Evolutionary conservation across 1,140 invertebrate genomes (phyloP).

Genomic region (Brachionus rotundiformis): DNA sequence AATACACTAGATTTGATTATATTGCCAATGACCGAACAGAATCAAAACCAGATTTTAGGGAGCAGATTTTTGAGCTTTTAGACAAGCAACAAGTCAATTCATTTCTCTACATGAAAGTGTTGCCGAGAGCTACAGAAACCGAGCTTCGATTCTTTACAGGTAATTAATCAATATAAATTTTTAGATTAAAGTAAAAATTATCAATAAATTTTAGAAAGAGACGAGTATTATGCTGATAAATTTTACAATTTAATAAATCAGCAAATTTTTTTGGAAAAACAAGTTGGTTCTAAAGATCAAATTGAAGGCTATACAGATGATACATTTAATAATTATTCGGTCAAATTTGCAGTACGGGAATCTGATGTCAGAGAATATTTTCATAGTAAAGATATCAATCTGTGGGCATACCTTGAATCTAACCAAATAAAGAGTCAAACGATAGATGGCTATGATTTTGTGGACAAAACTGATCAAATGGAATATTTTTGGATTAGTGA

Average conservation of each 20-base stretch:
- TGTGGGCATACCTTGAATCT: neutral
- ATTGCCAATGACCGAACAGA: neutral
- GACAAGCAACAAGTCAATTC: neutral
- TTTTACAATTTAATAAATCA: slow-evolving; percentile 31
- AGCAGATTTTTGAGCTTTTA: neutral
- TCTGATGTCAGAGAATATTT: neutral
- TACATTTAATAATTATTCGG: neutral
- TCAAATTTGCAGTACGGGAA: slow-evolving; percentile 5
- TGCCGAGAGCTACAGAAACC: neutral
- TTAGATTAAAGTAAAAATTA: no score
- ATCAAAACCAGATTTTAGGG: neutral
- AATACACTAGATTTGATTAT: neutral
- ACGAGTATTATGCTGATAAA: neutral
- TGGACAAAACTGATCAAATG: neutral
- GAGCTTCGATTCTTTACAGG: neutral
- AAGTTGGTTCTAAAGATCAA: neutral
- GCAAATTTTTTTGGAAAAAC: slow-evolving; percentile 5
- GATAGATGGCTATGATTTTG: neutral
- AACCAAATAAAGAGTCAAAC: neutral
- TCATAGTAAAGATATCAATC: neutral
- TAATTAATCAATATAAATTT: no score
- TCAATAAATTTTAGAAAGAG: no score
- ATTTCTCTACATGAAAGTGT: slow-evolving; percentile 22
- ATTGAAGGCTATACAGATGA: neutral
- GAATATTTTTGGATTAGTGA: neutral